These are phyloP conservation scores for Heterodera schachtii DNA, from an alignment of 1,140 invertebrate species.

Conservation along the genomic window DNA sequence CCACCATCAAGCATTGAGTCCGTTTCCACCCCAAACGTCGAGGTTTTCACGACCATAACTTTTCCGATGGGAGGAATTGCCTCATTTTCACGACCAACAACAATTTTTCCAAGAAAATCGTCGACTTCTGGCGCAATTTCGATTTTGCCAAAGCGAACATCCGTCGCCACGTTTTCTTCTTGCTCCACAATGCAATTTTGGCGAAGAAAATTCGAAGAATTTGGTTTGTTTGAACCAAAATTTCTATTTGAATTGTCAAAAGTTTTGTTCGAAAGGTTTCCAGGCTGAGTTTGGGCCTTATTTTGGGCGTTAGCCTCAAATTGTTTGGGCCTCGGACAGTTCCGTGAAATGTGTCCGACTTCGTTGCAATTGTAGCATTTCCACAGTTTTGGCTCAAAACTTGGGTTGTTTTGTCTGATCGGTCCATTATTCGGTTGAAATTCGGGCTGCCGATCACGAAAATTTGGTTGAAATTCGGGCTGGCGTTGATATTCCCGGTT, in stretches of 20 bases:
- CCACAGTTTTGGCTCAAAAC: background rate
- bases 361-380: slow-evolving; percentile 1
- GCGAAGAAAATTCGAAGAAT: background rate
- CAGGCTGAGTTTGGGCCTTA: background rate
- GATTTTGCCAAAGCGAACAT: background rate
- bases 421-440: background rate
- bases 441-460: background rate
- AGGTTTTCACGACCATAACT: background rate
- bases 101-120: background rate
- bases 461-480: no score
- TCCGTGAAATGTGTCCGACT: background rate
- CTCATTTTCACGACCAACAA: background rate
- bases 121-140: background rate
- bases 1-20: background rate
- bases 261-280: background rate
- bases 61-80: background rate
- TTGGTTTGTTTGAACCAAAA: background rate
- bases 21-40: background rate
- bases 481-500: background rate
- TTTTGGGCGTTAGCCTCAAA: background rate
- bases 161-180: background rate
- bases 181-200: background rate
- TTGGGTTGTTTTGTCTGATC: background rate
- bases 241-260: background rate
- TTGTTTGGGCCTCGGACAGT: background rate